Conservation (phyloP, 2,113 vertebrate species). For the human (Homo sapiens) region DNA sequence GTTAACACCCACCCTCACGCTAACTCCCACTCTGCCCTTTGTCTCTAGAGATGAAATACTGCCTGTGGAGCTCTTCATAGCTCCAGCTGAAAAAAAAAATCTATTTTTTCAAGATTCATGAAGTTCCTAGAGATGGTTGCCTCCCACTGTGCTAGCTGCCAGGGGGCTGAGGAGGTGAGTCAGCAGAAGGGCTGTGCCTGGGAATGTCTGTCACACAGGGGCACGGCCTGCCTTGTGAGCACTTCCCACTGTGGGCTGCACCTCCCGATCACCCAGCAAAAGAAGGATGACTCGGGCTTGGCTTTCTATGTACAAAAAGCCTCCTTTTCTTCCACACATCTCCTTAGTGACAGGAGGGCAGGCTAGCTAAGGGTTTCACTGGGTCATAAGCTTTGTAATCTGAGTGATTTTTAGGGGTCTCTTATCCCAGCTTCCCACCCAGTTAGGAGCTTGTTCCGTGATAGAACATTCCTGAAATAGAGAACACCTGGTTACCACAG, state of each 20-base stretch:
- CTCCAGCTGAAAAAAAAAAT: background rate
- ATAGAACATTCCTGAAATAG: background rate
- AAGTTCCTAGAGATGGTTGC: background rate
- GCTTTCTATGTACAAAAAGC: background rate
- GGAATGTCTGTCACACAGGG: background rate
- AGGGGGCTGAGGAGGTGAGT: background rate
- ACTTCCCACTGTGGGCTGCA: too few relatives aligned
- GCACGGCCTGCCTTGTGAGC: rapidly evolving
- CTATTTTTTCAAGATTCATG: background rate
- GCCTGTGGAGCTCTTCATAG: background rate
- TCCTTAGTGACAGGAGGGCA: background rate
- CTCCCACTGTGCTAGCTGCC: background rate
- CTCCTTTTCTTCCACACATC: background rate
- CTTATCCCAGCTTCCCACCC: background rate
- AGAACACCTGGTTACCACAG: background rate
- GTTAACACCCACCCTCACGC: background rate
- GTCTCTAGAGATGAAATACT: background rate
- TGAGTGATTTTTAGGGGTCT: background rate
- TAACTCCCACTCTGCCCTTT: background rate
- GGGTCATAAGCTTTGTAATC: background rate
- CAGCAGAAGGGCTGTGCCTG: background rate
- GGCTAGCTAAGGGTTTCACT: background rate
- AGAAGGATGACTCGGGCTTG: background rate
- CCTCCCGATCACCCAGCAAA: too few relatives aligned
- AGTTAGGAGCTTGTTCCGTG: background rate